These are phyloP conservation scores for Oreochromis spilurus DNA, from an alignment of 2,113 vertebrate species.

Conservation along the genomic window DNA sequence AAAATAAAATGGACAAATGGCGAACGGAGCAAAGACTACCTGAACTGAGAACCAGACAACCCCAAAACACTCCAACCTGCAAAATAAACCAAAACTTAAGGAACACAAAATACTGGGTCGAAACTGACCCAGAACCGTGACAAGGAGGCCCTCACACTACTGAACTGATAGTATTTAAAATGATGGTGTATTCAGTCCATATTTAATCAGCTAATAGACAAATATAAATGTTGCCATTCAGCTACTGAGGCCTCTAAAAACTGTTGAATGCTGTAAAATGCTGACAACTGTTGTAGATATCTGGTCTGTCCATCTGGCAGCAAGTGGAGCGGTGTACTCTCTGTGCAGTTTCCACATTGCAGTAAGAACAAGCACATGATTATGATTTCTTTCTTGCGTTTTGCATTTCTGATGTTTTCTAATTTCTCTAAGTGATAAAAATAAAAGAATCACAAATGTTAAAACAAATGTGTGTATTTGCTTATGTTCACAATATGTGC, in stretches of 20 bases:
- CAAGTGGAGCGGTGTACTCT: neutral
- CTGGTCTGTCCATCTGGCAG: neutral
- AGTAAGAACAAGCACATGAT: neutral
- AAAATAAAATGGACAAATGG: too few relatives aligned
- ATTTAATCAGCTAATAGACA: neutral
- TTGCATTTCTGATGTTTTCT: neutral
- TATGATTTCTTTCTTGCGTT: neutral
- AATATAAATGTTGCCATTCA: neutral
- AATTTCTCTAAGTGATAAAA: neutral
- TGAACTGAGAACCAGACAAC: too few relatives aligned
- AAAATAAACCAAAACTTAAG: too few relatives aligned
- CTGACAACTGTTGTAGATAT: neutral
- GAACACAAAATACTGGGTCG: too few relatives aligned
- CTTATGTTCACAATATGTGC: neutral
- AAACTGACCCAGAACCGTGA: too few relatives aligned
- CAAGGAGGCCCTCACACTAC: neutral
- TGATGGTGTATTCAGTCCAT: neutral
- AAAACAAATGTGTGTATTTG: neutral
- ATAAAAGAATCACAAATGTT: neutral
- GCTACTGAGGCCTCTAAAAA: neutral
- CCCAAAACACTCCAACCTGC: too few relatives aligned
- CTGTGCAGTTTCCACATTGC: neutral
- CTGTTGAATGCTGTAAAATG: neutral
- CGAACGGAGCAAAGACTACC: too few relatives aligned
- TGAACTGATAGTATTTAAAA: neutral